Conservation (phyloP, 30 jellyfish, hydroid and myxozoan genomes). For the Aurelia sp. region DNA sequence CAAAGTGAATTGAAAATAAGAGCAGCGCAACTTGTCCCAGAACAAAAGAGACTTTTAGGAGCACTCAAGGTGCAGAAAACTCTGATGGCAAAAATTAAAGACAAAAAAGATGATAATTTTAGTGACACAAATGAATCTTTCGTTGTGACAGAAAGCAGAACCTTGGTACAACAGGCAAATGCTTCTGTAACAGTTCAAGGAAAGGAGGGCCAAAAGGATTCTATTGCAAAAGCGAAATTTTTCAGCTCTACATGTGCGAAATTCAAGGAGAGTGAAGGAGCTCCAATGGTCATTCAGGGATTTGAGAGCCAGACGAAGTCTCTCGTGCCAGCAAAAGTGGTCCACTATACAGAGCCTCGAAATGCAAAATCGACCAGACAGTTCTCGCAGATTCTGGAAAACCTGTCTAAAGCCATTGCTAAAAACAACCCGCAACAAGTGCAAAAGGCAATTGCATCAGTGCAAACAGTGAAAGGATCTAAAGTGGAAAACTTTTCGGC, state of each 20-base stretch:
- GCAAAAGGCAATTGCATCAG: background rate
- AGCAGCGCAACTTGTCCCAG: slow-evolving; percentile 12
- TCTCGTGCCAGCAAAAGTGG: too few relatives aligned
- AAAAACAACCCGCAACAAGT: background rate
- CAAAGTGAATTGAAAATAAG: slow-evolving; percentile 2
- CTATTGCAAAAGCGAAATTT: too few relatives aligned
- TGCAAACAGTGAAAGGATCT: background rate
- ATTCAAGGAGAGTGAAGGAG: too few relatives aligned
- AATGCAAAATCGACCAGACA: background rate
- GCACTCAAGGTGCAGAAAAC: slow-evolving; percentile 47
- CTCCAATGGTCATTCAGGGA: too few relatives aligned
- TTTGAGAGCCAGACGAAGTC: too few relatives aligned
- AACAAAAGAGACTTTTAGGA: slow-evolving; percentile 17
- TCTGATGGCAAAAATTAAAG: background rate
- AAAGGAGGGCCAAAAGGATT: too few relatives aligned
- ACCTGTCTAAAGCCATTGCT: background rate
- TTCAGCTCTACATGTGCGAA: too few relatives aligned
- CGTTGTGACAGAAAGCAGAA: slow-evolving; percentile 7
- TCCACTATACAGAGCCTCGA: too few relatives aligned
- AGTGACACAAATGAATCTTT: slow-evolving; percentile 9
- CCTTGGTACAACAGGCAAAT: too few relatives aligned
- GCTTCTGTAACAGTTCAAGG: too few relatives aligned
- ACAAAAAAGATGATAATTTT: background rate
- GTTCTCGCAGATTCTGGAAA: too few relatives aligned
- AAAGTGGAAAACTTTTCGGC: background rate